Percentiles rank a stretch among this genome's conserved stretches.
Conservation (phyloP, 2,113 vertebrate genomes). For the Lepidothrix coronata region DNA sequence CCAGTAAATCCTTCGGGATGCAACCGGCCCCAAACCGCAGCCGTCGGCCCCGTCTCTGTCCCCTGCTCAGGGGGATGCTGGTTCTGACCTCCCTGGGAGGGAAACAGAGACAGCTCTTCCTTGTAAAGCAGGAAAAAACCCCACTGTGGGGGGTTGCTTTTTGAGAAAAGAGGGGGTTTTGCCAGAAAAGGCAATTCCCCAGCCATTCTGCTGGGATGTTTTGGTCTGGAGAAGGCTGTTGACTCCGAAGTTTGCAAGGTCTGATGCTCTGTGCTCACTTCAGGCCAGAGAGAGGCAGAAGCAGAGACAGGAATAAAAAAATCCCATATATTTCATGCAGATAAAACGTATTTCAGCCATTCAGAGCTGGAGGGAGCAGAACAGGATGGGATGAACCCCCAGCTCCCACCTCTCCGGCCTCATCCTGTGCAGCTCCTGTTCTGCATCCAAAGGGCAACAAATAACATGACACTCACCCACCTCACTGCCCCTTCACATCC, state of each 20-base stretch:
- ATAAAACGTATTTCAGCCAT: background rate
- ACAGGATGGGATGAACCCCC: background rate
- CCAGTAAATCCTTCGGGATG: background rate
- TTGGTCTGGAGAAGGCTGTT: background rate
- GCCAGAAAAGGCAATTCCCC: background rate
- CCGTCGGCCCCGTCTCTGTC: fast-evolving
- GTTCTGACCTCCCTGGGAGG: background rate
- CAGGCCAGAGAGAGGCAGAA: background rate
- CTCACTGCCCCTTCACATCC: background rate
- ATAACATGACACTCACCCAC: fast-evolving
- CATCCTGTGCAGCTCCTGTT: background rate
- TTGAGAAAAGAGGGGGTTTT: background rate
- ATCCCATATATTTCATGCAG: background rate
- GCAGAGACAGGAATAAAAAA: background rate
- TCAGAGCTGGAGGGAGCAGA: background rate
- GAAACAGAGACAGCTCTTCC: background rate
- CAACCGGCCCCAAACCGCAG: fast-evolving
- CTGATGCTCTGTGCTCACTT: background rate
- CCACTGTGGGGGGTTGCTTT: background rate
- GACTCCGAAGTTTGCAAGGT: background rate
- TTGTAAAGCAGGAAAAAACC: background rate
- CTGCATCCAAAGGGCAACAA: background rate
- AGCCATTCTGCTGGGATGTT: background rate
- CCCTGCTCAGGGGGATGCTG: background rate
- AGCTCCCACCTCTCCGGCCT: background rate